A percentile compares a stretch with the other conserved stretches of the same genome.
phyloP scores from a whole-genome alignment of 2,888 invertebrate species.

The Phalera bucephala region DNA sequence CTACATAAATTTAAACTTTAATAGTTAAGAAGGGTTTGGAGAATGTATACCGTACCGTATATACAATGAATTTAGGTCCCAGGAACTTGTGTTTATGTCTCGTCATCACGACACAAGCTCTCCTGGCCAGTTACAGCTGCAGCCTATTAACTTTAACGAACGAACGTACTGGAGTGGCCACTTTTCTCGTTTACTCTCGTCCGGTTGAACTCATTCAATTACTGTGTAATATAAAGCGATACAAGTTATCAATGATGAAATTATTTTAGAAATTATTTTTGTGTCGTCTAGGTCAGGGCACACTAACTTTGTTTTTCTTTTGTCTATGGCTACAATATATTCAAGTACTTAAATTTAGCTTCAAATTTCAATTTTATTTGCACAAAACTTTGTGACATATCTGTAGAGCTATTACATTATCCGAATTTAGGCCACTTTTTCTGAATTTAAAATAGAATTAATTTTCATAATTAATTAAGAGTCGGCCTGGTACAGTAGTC shows the following conservation, averaged over 20 bases:
- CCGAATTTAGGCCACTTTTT: no score
- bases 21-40: background rate
- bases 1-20: background rate
- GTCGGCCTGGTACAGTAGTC: no score
- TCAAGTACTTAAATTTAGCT: no score
- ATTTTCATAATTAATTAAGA: no score
- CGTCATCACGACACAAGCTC: conserved; percentile 7
- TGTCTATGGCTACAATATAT: no score
- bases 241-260: conserved; percentile 1
- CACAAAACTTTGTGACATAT: no score
- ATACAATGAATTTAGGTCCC: conserved; percentile 2
- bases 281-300: no score
- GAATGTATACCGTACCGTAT: background rate
- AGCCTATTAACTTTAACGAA: conserved; percentile 43
- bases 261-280: no score
- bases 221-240: conserved; percentile 24
- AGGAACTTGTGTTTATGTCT: conserved; percentile 9
- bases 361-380: no score
- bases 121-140: conserved; percentile 12
- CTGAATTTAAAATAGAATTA: no score
- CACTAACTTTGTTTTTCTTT: no score
- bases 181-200: conserved; percentile 52
- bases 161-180: conserved; percentile 35
- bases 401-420: no score
- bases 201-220: conserved; percentile 51